These are phyloP conservation scores for Chironomus striatipennis DNA, from an alignment of 1,140 invertebrate genomes.

Conservation along the genomic window DNA sequence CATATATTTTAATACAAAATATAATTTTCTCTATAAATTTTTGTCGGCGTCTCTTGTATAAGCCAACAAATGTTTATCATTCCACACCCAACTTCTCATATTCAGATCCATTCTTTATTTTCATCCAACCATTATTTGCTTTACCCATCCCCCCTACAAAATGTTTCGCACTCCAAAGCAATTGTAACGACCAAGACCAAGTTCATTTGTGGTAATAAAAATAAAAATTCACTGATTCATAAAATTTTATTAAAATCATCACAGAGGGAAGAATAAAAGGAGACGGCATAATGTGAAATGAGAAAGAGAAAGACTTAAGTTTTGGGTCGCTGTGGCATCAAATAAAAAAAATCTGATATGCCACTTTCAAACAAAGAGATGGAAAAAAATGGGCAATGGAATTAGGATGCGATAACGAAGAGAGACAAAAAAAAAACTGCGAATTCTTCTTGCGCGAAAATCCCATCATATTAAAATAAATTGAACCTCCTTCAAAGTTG, in stretches of 20 bases:
- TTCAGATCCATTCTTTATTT: not conserved
- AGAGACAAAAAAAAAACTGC: too few species aligned
- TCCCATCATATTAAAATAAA: too few species aligned
- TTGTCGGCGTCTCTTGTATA: not conserved
- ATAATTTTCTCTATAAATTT: not conserved
- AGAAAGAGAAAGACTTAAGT: not conserved
- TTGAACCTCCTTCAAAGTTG: too few species aligned
- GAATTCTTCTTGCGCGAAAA: too few species aligned
- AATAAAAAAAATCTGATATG: conserved; percentile 8
- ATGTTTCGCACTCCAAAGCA: not conserved
- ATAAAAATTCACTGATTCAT: conserved; percentile 23
- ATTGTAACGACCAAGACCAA: not conserved
- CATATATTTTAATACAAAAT: not conserved
- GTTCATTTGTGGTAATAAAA: conserved; percentile 17
- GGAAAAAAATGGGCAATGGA: too few species aligned
- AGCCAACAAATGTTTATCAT: not conserved
- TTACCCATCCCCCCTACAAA: too few species aligned
- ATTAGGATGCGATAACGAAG: too few species aligned
- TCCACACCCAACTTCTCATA: not conserved
- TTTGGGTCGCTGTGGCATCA: not conserved
- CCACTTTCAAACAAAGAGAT: not conserved
- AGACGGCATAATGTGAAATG: not conserved
- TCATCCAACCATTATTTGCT: too few species aligned
- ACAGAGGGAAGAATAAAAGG: not conserved
- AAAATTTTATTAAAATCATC: conserved; percentile 19